phyloP scores from a whole-genome alignment of 2,113 vertebrate species.

The Acanthisitta chloris region DNA sequence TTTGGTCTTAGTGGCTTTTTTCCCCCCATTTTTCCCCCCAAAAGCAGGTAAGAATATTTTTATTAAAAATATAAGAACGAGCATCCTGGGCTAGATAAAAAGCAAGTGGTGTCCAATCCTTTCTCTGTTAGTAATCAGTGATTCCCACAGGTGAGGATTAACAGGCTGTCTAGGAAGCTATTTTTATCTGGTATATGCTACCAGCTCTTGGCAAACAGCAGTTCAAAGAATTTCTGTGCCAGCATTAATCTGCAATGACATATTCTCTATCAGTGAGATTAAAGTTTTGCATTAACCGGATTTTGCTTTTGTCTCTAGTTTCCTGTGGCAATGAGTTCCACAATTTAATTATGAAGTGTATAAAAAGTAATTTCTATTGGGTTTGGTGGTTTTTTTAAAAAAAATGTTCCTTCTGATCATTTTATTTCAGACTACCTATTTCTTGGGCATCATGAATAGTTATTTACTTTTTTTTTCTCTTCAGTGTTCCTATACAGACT shows the following conservation, averaged over 20 bases:
- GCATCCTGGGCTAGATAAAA: neutral
- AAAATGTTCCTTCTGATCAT: neutral
- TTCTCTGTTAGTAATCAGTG: neutral
- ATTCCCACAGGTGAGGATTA: neutral
- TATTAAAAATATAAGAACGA: neutral
- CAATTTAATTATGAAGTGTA: neutral
- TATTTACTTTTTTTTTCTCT: neutral
- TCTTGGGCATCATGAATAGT: neutral
- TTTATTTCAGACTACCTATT: neutral
- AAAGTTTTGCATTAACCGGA: neutral
- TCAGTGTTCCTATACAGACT: neutral
- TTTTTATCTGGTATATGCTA: neutral
- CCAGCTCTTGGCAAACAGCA: neutral
- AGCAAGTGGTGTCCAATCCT: neutral
- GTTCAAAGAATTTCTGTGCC: neutral
- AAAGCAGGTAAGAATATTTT: neutral
- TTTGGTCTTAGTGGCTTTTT: neutral
- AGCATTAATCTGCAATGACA: neutral
- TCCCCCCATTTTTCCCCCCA: fast-evolving
- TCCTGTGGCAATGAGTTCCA: neutral
- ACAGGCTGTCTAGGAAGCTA: neutral
- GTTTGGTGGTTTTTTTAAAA: neutral
- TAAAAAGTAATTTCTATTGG: neutral
- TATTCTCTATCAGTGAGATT: neutral
- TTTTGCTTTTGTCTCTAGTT: neutral